phyloP scores from a whole-genome alignment of 1,140 invertebrate genomes.

The Akabosia matsudoensis region DNA sequence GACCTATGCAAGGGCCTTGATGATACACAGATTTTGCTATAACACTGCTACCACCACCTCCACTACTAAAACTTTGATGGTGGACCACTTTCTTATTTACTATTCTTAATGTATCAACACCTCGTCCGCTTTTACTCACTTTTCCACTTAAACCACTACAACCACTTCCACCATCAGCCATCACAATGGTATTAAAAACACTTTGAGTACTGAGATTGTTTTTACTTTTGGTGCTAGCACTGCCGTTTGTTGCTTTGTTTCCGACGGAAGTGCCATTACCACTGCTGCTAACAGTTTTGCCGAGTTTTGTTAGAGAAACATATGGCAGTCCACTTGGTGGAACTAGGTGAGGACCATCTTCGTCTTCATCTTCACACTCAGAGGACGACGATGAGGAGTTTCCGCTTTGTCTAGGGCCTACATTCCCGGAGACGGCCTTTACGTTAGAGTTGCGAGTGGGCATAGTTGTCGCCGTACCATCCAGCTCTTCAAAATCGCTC shows the following conservation, averaged over 20 bases:
- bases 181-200: not conserved
- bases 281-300: not conserved
- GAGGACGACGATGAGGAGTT: not conserved
- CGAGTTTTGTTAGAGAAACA: not conserved
- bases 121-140: not conserved
- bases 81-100: slow-evolving; percentile 20
- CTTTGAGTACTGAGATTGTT: slow-evolving; percentile 1
- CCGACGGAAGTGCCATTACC: not conserved
- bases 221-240: not conserved
- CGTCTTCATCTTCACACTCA: slow-evolving; percentile 11
- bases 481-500: slow-evolving; percentile 13
- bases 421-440: not conserved
- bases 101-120: slow-evolving; percentile 21
- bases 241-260: not conserved
- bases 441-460: not conserved
- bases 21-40: not conserved
- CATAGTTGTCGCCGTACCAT: not conserved
- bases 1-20: not conserved
- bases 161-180: not conserved
- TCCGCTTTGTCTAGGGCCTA: not conserved
- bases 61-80: not conserved
- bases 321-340: not conserved
- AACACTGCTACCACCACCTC: not conserved
- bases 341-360: not conserved
- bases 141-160: not conserved